These are phyloP conservation scores for Microtus agrestis DNA, from an alignment of 2,797 vertebrate genomes.

Conservation along the genomic window DNA sequence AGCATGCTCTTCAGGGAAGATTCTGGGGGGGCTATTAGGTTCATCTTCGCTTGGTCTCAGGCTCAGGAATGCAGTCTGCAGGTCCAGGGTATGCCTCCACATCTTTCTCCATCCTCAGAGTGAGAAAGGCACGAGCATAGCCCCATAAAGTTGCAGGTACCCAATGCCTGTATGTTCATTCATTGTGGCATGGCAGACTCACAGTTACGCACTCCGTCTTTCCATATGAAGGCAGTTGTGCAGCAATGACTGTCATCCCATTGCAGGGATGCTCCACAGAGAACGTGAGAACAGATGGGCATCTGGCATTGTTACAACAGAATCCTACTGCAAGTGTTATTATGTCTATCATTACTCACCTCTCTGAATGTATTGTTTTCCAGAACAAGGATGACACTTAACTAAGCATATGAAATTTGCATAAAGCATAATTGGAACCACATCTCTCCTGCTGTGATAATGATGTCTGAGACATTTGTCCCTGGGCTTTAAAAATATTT, in stretches of 20 bases:
- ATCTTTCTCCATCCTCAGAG: neutral
- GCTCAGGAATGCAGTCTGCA: neutral
- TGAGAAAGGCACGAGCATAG: neutral
- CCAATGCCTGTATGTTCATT: neutral
- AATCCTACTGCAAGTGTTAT: conserved; percentile 36
- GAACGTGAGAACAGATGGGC: conserved; percentile 10
- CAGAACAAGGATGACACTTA: conserved; percentile 22
- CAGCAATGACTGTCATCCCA: neutral
- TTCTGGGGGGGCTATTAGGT: neutral
- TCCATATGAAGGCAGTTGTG: conserved; percentile 35
- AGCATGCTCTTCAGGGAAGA: neutral
- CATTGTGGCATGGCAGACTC: neutral
- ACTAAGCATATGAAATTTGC: conserved; percentile 57
- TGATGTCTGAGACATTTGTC: conserved; percentile 21
- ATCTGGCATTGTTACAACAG: neutral
- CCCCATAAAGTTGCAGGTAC: neutral
- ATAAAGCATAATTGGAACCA: neutral
- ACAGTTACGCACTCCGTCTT: neutral
- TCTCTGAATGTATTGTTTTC: conserved; percentile 49
- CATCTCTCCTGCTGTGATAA: neutral
- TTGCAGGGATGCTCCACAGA: neutral
- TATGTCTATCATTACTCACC: conserved; percentile 34
- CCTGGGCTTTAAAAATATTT: conserved; percentile 35
- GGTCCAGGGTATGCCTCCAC: rapidly evolving
- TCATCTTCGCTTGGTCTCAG: neutral